A percentile compares a stretch with the other conserved stretches of the same genome.
Conservation (phyloP, 2,888 invertebrate species). For the Muschampia plurimacula region DNA sequence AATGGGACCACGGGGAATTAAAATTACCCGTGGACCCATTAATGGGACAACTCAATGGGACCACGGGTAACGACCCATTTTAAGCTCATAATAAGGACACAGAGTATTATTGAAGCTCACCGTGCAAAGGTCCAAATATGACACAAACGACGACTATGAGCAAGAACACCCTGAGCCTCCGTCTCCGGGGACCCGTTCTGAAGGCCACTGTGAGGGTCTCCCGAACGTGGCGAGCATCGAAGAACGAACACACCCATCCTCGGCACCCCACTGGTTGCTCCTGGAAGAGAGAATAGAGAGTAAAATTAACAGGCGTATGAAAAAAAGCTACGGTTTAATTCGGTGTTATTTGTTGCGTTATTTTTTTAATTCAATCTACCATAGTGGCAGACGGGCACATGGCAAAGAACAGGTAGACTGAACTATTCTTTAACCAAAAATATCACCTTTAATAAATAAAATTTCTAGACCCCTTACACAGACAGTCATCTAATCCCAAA, state of each 20-base stretch:
- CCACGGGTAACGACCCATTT: too few species aligned
- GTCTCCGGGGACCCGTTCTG: slow-evolving; percentile 74
- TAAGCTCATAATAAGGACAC: not conserved
- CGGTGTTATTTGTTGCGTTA: too few species aligned
- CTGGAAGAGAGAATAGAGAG: slow-evolving; percentile 52
- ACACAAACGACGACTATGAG: slow-evolving; percentile 84
- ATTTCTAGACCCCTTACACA: too few species aligned
- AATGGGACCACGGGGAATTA: too few species aligned
- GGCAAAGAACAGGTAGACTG: too few species aligned
- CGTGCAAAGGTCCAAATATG: slow-evolving; percentile 84
- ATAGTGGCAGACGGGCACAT: too few species aligned
- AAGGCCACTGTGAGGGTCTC: slow-evolving; percentile 85
- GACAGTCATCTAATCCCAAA: too few species aligned
- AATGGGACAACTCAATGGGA: too few species aligned
- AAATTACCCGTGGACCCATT: too few species aligned
- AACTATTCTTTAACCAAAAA: too few species aligned
- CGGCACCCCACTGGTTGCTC: slow-evolving; percentile 78
- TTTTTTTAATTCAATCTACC: too few species aligned
- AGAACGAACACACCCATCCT: slow-evolving; percentile 80
- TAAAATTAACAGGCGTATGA: not conserved
- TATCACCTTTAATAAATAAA: too few species aligned
- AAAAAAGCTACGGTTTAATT: not conserved
- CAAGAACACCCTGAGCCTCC: slow-evolving; percentile 78
- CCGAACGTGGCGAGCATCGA: slow-evolving; percentile 78
- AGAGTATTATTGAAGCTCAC: slow-evolving; percentile 55